Evolutionary conservation across 2,888 invertebrate genomes (phyloP).

Genomic region (Trichogramma dendrolimi): DNA sequence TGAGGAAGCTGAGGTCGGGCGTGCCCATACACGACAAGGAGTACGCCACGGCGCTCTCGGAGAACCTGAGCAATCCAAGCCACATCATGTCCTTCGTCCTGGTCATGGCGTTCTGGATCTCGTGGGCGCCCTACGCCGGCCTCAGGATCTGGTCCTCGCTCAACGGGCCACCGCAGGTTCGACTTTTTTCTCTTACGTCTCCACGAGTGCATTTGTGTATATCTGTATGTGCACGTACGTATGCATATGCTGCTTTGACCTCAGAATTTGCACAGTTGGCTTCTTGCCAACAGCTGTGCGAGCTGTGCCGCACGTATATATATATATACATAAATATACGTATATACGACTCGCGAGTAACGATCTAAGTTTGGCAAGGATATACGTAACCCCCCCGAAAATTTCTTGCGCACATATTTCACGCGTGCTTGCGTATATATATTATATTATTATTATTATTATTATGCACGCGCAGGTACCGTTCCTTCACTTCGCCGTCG

Average conservation of each 20-base stretch:
- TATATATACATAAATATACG: no score
- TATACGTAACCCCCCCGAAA: no score
- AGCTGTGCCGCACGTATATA: no score
- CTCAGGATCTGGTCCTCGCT: conserved; percentile 68
- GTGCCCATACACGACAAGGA: conserved; percentile 89
- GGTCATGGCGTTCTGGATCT: conserved; percentile 84
- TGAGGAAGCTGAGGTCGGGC: conserved; percentile 77
- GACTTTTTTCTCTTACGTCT: neutral
- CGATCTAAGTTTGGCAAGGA: no score
- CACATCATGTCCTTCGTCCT: conserved; percentile 94
- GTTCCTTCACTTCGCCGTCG: conserved; percentile 84
- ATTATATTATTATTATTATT: neutral
- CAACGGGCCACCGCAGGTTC: conserved; percentile 49
- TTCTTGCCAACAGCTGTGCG: no score
- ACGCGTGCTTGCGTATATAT: no score
- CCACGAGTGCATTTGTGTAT: no score
- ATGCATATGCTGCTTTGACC: no score
- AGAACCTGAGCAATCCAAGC: conserved; percentile 88
- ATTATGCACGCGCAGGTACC: conserved; percentile 59
- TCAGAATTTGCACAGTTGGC: no score
- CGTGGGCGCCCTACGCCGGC: conserved; percentile 89
- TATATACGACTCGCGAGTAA: no score
- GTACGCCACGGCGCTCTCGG: conserved; percentile 83
- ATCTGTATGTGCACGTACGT: no score
- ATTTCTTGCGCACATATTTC: no score